A percentile compares a stretch with the other conserved stretches of the same genome.
phyloP scores from a whole-genome alignment of 2,113 vertebrate species.

The Mormyrus lacerda region DNA sequence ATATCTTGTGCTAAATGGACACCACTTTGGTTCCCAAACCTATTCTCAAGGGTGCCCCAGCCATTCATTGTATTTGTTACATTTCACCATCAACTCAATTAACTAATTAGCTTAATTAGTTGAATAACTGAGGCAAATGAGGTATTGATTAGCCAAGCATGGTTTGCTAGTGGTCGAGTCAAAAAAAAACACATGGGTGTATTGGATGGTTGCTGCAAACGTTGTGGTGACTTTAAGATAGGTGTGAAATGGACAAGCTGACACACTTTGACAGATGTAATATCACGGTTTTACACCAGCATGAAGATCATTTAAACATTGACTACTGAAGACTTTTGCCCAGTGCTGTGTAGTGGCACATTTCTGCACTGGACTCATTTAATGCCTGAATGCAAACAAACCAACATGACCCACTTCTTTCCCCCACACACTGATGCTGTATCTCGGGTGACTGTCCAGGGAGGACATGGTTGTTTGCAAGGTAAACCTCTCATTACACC shows the following conservation, averaged over 20 bases:
- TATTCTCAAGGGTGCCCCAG: neutral
- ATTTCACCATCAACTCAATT: neutral
- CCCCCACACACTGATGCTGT: neutral
- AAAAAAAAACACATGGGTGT: neutral
- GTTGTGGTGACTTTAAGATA: too few relatives aligned
- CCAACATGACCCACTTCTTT: neutral
- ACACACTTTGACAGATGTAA: neutral
- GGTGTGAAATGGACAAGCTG: neutral
- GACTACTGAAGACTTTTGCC: neutral
- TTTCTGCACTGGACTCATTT: neutral
- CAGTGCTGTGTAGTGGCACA: neutral
- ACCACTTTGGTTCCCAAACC: neutral
- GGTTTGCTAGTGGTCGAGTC: neutral
- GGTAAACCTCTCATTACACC: conserved; percentile 26
- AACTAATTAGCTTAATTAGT: neutral
- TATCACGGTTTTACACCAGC: neutral
- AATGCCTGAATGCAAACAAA: neutral
- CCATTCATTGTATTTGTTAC: neutral
- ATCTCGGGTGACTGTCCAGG: neutral
- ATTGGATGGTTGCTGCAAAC: neutral
- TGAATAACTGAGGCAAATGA: neutral
- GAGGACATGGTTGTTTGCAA: neutral
- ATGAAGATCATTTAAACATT: neutral
- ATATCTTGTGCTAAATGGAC: neutral
- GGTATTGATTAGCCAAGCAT: neutral